Evolutionary conservation across 2,888 invertebrate genomes (phyloP).

Genomic region (Eudemis profundana): DNA sequence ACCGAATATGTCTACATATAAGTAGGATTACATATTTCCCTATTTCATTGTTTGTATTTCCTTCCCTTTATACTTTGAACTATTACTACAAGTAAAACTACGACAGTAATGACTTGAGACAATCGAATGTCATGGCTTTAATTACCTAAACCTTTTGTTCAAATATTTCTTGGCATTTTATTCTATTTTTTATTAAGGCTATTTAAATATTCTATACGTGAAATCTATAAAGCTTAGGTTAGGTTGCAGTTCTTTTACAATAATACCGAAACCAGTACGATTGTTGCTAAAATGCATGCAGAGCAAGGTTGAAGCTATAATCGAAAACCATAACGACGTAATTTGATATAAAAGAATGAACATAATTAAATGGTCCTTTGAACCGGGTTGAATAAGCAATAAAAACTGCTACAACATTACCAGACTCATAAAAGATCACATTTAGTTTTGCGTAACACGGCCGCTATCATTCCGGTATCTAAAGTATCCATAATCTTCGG

Average conservation of each 20-base stretch:
- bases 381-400: background rate
- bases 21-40: background rate
- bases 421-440: background rate
- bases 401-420: background rate
- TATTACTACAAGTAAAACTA: background rate
- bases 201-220: too few species aligned
- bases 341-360: background rate
- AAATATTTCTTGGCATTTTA: background rate
- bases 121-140: too few species aligned
- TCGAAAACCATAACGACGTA: too few species aligned
- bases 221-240: too few species aligned
- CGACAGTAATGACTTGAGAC: background rate
- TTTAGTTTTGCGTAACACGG: slow-evolving; percentile 3
- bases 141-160: too few species aligned
- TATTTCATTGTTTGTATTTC: background rate
- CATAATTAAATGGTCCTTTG: background rate
- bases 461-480: slow-evolving; percentile 1
- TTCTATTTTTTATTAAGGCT: too few species aligned
- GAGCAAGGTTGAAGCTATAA: too few species aligned
- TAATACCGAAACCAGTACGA: too few species aligned
- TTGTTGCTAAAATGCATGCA: too few species aligned
- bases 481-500: background rate
- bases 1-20: background rate
- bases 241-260: too few species aligned
- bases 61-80: background rate